Conservation (phyloP, 2,113 vertebrate genomes). For the Halichoerus grypus region DNA sequence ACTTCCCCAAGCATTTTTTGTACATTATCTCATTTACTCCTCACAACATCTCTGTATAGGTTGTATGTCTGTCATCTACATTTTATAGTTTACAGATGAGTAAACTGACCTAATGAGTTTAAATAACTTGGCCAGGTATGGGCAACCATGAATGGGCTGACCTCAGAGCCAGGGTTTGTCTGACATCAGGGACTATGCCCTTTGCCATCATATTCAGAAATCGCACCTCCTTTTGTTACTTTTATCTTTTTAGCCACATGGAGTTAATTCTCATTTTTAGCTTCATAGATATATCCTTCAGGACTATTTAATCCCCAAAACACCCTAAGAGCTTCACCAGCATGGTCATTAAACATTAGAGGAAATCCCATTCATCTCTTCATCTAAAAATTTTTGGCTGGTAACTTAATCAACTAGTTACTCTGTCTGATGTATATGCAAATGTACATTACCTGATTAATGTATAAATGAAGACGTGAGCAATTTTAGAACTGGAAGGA, state of each 20-base stretch:
- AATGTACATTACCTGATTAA: neutral
- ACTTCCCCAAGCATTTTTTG: neutral
- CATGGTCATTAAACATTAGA: neutral
- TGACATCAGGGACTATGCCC: neutral
- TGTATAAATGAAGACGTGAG: neutral
- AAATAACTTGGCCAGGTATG: neutral
- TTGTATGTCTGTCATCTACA: neutral
- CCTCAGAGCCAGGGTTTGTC: neutral
- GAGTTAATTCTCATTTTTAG: conserved; percentile 41
- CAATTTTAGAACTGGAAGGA: neutral
- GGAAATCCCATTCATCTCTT: neutral
- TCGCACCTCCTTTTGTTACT: neutral
- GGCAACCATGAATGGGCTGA: neutral
- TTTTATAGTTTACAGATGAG: neutral
- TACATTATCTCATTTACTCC: neutral
- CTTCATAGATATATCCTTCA: neutral
- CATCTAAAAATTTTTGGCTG: neutral
- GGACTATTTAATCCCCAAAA: neutral
- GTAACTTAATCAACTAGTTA: neutral
- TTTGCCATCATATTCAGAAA: neutral
- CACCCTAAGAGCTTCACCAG: neutral
- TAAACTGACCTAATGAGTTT: neutral
- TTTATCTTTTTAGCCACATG: neutral
- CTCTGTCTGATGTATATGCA: neutral
- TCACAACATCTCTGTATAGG: neutral